Base-by-base conservation (phyloP, 1,140 invertebrate genomes). In the Drosophila kohkoa region DNA sequence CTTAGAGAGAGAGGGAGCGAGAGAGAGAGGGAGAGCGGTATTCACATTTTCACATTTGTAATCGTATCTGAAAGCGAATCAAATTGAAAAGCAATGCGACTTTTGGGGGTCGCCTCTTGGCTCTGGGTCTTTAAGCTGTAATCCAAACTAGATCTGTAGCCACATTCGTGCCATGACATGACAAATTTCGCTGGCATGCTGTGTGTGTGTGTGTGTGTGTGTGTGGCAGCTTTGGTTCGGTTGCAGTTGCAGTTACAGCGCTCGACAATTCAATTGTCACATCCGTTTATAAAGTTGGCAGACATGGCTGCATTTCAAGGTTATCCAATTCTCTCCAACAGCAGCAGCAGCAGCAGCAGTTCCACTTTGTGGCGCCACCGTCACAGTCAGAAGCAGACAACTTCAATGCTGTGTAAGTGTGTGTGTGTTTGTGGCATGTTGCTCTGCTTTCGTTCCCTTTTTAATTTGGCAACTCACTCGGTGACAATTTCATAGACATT, bases 201-300 rank as follows among this genome's bases (percentile, higher is more conserved):
- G 45, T 25, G 35, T 49, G 38, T 52, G 48, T 57, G 35, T 15
- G 49, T n/a, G 7, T 13, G 41, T 13, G 11, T 13, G 41, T 41
- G 38, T 41, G 51, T 54, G 25, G 51, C 28, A 32, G 35, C 20
- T 25, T 38, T 5, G 30, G 7, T 68, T 58, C 54, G 11, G 25
- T 57, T 35, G 25, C 60, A 16, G 41, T 46, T 25, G 35, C 68
- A 55, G 57, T 51, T 54, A 20, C 67, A 63, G 41, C 60, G 30
- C 16, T 46, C 38, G 67, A 57, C 75, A 77, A 77, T 77, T 77
- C 49, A 77, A 77, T 77, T 77, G 75, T 73, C 63, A 74, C 70
- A 77, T 77, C 63, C 75, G 70, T 73, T 77, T 73, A 67, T 77
- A 67, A 73, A 73, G 70, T 72, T 76, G 74, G 75, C 75, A 73